Evolutionary conservation across 2,797 vertebrate genomes (phyloP), one percentile per base, ranked within the genome.

Genomic region (Betta splendens): DNA sequence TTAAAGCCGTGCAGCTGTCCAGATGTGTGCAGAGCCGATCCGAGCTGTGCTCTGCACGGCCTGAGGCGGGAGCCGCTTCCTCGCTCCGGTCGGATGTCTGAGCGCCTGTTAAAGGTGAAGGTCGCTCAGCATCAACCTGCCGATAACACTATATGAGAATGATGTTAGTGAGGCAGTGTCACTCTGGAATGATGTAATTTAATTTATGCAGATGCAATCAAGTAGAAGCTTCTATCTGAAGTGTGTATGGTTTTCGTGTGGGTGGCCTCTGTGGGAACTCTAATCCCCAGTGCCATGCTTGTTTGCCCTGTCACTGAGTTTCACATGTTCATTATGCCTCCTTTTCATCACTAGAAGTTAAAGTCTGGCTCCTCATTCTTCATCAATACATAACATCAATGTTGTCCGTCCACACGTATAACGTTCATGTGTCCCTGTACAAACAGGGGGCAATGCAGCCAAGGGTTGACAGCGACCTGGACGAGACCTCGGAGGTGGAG

Each of bases 401-500:
- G 4, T 49, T 33, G 15, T 18, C 26, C 35, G 16, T 6, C 15
- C 18, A 4, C 33, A 1, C 26, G 10, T 4, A 10, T 26, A 15
- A 10, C 22, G 26, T 9, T 22, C 16, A 11, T 36, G 31, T 60
- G 16, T 47, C 33, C 45, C 1, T 49, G 18, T 66, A 12, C 29
- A 32, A 37, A 33, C 63, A 88, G 87, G 85, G 76, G 31, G 84
- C 74, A 25, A 61, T 87, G 38, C 82, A 77, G 66, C 28, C 47
- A 0, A 54, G 68, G 38, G 64, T 83, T 75, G 93, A 94, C 52
- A 95, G 93, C 50, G 93, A 95, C 15, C 91, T 91, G 10, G 96
- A 96, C 26, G 90, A 94, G 42, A 82, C 88, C 16, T 96, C 94
- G 0, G 96, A 95, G 55, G 91, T 93, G 0, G 96, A 96, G 37